Conservation (phyloP, 2,113 vertebrate genomes). For the Felis chaus region DNA sequence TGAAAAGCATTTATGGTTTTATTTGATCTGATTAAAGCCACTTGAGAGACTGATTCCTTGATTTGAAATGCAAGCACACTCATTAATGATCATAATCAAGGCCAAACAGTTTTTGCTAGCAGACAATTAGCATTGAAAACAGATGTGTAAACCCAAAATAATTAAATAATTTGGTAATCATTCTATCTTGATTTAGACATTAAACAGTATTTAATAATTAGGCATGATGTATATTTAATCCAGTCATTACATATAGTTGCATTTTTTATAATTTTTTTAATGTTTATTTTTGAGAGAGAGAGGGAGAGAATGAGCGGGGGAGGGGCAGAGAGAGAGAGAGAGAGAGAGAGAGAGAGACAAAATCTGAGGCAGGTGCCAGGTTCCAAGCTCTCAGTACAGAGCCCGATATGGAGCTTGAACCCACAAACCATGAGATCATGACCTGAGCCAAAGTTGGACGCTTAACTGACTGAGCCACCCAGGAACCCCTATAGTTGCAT, state of each 20-base stretch:
- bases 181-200: conserved; percentile 42
- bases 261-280: conserved; percentile 19
- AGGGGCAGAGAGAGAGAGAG: no score
- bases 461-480: no score
- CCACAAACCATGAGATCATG: no score
- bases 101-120: conserved; percentile 46
- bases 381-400: no score
- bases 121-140: conserved; percentile 53
- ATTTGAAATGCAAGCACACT: conserved; percentile 61
- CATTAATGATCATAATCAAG: conserved; percentile 60
- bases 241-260: conserved; percentile 26
- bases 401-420: no score
- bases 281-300: no score
- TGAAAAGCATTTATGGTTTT: conserved; percentile 48
- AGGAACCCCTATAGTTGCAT: background rate
- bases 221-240: conserved; percentile 22
- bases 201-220: conserved; percentile 43
- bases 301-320: no score
- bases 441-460: no score
- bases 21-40: conserved; percentile 41
- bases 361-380: no score
- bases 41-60: conserved; percentile 43
- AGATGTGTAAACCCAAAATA: conserved; percentile 51
- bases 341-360: no score
- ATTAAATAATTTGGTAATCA: conserved; percentile 44